Percentiles rank a stretch among this genome's conserved stretches.
Evolutionary conservation across 2,888 invertebrate genomes (phyloP).

Genomic region (Cyrtodaria siliqua): DNA sequence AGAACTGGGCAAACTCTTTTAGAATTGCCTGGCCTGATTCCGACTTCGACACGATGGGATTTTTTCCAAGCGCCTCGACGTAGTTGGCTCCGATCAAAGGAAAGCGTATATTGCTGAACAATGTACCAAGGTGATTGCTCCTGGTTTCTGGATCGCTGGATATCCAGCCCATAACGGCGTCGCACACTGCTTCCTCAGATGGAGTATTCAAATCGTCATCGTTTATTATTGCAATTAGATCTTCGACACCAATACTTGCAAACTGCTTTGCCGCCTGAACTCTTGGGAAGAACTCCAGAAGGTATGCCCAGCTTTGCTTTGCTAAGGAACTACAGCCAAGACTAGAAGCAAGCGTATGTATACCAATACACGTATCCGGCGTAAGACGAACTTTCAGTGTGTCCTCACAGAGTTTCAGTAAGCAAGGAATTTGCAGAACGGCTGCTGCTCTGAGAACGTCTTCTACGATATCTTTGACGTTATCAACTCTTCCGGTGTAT

Average conservation of each 20-base stretch:
- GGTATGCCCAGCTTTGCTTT: slow-evolving; percentile 89
- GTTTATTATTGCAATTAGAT: slow-evolving; percentile 91
- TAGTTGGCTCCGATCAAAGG: slow-evolving; percentile 49
- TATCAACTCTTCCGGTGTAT: slow-evolving; percentile 92
- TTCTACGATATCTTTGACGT: slow-evolving; percentile 92
- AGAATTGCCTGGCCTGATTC: slow-evolving; percentile 21
- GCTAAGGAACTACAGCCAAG: slow-evolving; percentile 91
- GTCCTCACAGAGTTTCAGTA: slow-evolving; percentile 92
- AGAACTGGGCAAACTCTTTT: slow-evolving; percentile 8
- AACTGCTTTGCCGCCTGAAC: slow-evolving; percentile 65
- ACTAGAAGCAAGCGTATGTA: slow-evolving; percentile 92
- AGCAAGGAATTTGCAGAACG: slow-evolving; percentile 93
- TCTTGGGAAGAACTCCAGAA: slow-evolving; percentile 87
- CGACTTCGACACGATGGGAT: slow-evolving; percentile 22
- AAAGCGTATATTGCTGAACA: slow-evolving; percentile 53
- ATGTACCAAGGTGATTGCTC: slow-evolving; percentile 28
- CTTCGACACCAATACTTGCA: slow-evolving; percentile 89
- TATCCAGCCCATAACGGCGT: slow-evolving; percentile 90
- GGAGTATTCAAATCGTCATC: slow-evolving; percentile 94
- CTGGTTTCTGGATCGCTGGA: slow-evolving; percentile 88
- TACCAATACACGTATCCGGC: slow-evolving; percentile 93
- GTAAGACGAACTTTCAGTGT: slow-evolving; percentile 89
- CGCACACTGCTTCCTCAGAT: slow-evolving; percentile 93
- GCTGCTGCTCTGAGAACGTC: slow-evolving; percentile 91
- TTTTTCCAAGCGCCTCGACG: slow-evolving; percentile 33